Conservation (phyloP, 1,140 invertebrate species). For the Lepidurus couesii region DNA sequence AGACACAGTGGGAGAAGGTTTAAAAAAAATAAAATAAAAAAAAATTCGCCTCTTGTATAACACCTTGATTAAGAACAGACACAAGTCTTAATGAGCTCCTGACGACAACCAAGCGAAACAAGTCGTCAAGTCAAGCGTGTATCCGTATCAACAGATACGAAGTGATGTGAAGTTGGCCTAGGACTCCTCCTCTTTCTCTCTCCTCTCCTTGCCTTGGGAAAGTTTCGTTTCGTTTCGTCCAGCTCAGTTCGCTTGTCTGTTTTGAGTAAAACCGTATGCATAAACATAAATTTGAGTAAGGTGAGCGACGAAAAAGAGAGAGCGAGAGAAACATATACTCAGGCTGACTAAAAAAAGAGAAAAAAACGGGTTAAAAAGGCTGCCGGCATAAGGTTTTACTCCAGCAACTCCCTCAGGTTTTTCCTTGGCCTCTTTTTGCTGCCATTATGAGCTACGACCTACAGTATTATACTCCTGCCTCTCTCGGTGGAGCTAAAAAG, state of each 20-base stretch:
- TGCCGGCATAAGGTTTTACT: conserved; percentile 14
- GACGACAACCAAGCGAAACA: conserved; percentile 7
- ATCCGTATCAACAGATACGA: background rate
- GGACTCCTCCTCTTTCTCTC: background rate
- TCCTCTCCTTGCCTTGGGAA: background rate
- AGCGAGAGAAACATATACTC: background rate
- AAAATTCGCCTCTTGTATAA: background rate
- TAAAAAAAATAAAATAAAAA: background rate
- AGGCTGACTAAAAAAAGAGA: background rate
- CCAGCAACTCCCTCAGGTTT: conserved; percentile 21
- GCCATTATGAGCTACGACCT: conserved; percentile 10
- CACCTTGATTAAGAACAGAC: conserved; percentile 11
- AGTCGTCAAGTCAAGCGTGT: conserved; percentile 3
- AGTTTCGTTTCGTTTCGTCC: background rate
- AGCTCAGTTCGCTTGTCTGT: background rate
- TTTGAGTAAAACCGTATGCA: conserved; percentile 8
- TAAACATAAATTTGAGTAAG: conserved; percentile 13
- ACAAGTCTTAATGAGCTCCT: conserved; percentile 3
- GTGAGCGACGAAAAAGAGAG: conserved; percentile 13
- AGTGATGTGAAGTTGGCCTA: background rate
- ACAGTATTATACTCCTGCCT: background rate
- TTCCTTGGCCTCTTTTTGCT: conserved; percentile 21
- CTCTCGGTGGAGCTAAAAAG: background rate
- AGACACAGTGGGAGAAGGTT: background rate
- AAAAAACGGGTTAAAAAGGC: conserved; percentile 11